Percentiles rank a stretch among this genome's conserved stretches.
Evolutionary conservation across 2,113 vertebrate genomes (phyloP).

Genomic region (Falco punctatus): DNA sequence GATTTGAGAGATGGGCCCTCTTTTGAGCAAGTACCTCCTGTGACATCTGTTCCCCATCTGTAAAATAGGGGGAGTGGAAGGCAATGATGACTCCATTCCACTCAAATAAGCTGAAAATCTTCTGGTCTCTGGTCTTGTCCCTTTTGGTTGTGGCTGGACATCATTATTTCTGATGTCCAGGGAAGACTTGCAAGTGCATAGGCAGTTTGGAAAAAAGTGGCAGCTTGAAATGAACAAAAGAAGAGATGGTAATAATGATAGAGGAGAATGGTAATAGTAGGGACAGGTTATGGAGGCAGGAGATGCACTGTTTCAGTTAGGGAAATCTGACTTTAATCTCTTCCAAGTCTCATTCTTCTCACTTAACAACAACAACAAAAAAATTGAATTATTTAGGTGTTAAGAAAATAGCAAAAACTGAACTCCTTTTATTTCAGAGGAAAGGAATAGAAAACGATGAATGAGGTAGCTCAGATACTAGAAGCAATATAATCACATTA

Average conservation of each 20-base stretch:
- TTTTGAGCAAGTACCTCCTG: neutral
- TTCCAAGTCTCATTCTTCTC: neutral
- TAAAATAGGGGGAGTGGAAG: neutral
- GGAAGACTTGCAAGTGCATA: neutral
- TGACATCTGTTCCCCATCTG: neutral
- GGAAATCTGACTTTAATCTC: neutral
- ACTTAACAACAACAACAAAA: neutral
- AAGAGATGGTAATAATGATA: neutral
- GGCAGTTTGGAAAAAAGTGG: neutral
- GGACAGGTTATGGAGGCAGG: neutral
- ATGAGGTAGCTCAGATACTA: slow-evolving; percentile 27
- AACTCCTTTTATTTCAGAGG: neutral
- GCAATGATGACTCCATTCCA: neutral
- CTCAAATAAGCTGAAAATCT: neutral
- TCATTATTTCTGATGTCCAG: neutral
- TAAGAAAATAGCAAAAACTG: neutral
- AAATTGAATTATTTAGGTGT: neutral
- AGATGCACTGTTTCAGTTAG: neutral
- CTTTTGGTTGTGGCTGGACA: neutral
- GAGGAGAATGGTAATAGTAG: neutral
- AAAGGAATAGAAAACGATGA: neutral
- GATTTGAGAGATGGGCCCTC: neutral
- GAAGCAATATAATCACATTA: slow-evolving; percentile 46
- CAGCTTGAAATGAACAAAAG: neutral
- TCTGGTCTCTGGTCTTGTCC: neutral